Base-by-base conservation (phyloP, 1,140 invertebrate species). In the Lucilia cuprina region DNA sequence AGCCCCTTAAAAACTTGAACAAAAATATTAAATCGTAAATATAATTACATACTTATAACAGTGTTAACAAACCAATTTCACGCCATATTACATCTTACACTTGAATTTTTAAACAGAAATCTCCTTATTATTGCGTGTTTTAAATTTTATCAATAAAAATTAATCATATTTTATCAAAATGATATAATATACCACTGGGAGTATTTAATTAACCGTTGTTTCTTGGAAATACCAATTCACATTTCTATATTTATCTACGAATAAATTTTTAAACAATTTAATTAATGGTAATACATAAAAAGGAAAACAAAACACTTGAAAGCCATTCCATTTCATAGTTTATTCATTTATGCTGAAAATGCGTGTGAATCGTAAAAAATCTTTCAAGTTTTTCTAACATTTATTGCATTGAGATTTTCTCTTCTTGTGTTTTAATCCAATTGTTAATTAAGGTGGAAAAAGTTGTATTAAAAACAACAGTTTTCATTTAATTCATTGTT, bases 401-500 rank as follows among this genome's bases (percentile, higher is more conserved):
- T 35, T 17, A 41, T n/a, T 12, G 74, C 30, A 77, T 77, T 77
- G 14, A 13, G 30, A 77, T 77, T 34, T 35, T 14, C 14, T 41
- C 8, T 8, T 3, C 35, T 41, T 41, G 3, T 41, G 35, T 41
- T 25, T 74, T 77, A 35, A 41, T 13, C 30, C 65, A 74, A 74
- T 25, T 74, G 34, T 77, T 77, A 35, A 17, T 30, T 77, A n/a
- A 30, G 17, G 77, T 47, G 17, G 14, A n/a, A 78, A 49, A 49
- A n/a, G 77, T n/a, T 49, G 21, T 49, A 21, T 78, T 49, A 78
- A 49, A 77, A 41, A 35, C 30, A 19, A 49, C 77, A 78, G 74
- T 17, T 49, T 49, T 78, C 41, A 49, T 78, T 78, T 19, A 78
- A 41, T 78, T 78, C n/a, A 14, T 14, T 78, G 47, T 21, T 19